Evolutionary conservation across 1,140 invertebrate genomes (phyloP).

Genomic region (Drosophila ambigua): DNA sequence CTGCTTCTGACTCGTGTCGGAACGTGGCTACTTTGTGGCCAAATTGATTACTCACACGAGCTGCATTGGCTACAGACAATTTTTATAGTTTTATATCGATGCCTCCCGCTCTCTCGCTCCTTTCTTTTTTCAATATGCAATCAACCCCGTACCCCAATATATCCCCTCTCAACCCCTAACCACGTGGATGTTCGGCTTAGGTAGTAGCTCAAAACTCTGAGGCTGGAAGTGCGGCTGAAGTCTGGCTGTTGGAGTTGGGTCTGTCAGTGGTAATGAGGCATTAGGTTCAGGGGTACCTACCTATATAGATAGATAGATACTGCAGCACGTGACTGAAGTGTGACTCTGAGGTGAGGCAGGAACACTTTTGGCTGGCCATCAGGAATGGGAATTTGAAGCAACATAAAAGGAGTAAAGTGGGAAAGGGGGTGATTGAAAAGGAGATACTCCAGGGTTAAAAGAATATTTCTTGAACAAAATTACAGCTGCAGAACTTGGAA

Average conservation of each 20-base stretch:
- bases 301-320: slow-evolving; percentile 8
- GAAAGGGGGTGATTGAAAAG: too few relatives aligned
- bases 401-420: too few relatives aligned
- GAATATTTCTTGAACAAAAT: too few relatives aligned
- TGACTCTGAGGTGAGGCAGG: slow-evolving; percentile 29
- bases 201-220: slow-evolving; percentile 21
- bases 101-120: background rate
- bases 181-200: slow-evolving; percentile 11
- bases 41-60: slow-evolving; percentile 80
- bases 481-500: too few relatives aligned
- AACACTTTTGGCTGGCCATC: background rate
- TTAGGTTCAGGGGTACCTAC: slow-evolving; percentile 31
- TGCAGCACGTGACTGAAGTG: slow-evolving; percentile 72
- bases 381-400: slow-evolving; percentile 11
- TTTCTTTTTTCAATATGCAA: slow-evolving; percentile 46
- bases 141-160: slow-evolving; percentile 18
- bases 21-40: slow-evolving; percentile 80
- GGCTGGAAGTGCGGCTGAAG: slow-evolving; percentile 9
- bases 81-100: slow-evolving; percentile 44
- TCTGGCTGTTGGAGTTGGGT: slow-evolving; percentile 24
- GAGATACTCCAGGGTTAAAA: too few relatives aligned
- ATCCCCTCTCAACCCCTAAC: too few relatives aligned
- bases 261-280: slow-evolving; percentile 38
- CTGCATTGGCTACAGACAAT: slow-evolving; percentile 36
- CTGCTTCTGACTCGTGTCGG: slow-evolving; percentile 43